Evolutionary conservation across 2,113 vertebrate species (phyloP), one percentile per base, ranked within the genome.

Genomic region (Coturnix japonica): DNA sequence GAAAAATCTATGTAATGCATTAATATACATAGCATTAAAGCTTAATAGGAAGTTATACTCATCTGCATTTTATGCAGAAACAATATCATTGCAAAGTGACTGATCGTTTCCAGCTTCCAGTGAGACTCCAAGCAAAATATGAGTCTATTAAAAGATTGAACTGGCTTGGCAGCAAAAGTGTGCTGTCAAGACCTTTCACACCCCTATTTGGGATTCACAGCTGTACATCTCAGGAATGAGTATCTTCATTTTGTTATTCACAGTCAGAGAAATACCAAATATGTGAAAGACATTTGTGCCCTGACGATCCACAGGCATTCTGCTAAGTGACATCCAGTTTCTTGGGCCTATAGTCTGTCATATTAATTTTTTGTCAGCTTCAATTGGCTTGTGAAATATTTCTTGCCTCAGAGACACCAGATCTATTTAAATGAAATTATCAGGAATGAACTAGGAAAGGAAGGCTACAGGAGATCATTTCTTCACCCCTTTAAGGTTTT

Each of bases 371-470:
- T 80, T 35, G 18, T 82, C 87, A 93, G 25, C 69, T 71, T 54
- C 51, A 59, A 28, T 83, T 76, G 47, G 22, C 25, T 60, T 16
- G 23, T 60, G 46, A 64, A 94, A 92, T 89, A 85, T 85, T 87
- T 87, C 73, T 57, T 63, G 15, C 53, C 77, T 91, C 11, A 2
- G 78, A 91, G 67, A 54, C 72, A 61, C 21, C 85, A 87, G 74
- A 85, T 90, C 59, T 90, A 85, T 87, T 93, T 94, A 94, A 93
- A 90, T 92, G 76, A 93, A 95, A 89, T 79, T 95, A 18, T 85
- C 22, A 56, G 66, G 47, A 84, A 83, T 17, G 91, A 94, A 94
- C 61, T 57, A 16, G 80, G 60, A 94, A 93, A 80, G 22, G 46
- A 87, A 96, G 23, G 16, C 6, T 81, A 59, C 31, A 70, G 51